Conservation (phyloP, 2,888 invertebrate genomes). For the Lysandra bellargus region DNA sequence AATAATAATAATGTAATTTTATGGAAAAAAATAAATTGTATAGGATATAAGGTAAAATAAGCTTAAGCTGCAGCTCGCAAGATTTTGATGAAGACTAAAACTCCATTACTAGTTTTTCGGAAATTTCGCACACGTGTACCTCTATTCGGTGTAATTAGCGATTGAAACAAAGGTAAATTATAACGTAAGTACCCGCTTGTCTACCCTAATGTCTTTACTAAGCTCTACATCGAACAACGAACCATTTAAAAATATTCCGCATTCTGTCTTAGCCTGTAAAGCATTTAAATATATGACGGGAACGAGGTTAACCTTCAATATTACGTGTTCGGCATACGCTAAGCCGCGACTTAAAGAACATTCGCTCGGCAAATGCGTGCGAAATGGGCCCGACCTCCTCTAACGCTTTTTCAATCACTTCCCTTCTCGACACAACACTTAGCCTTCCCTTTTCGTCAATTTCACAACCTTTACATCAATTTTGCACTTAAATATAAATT, state of each 20-base stretch:
- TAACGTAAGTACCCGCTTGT: not conserved
- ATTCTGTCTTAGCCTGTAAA: not conserved
- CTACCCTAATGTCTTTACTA: not conserved
- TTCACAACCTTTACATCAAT: constrained; percentile 77
- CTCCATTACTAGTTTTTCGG: too few relatives aligned
- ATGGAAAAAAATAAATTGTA: too few relatives aligned
- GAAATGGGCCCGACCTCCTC: constrained; percentile 65
- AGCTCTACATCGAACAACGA: not conserved
- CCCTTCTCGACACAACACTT: constrained; percentile 68
- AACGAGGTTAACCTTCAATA: constrained; percentile 69
- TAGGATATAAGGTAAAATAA: too few relatives aligned
- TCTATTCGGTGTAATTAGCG: too few relatives aligned
- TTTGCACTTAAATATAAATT: constrained; percentile 69
- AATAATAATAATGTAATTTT: too few relatives aligned
- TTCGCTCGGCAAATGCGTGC: constrained; percentile 77
- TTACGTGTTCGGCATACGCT: constrained; percentile 75
- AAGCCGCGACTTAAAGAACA: constrained; percentile 72
- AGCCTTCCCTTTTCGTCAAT: constrained; percentile 79
- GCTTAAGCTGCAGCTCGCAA: too few relatives aligned
- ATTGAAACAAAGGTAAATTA: too few relatives aligned
- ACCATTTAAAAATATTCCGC: constrained; percentile 37
- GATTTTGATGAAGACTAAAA: too few relatives aligned
- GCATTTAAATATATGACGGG: constrained; percentile 36
- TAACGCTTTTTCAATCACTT: constrained; percentile 69
- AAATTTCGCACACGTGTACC: too few relatives aligned